Evolutionary conservation across 1,140 invertebrate genomes (phyloP).

Genomic region (Arctopsyche grandis): DNA sequence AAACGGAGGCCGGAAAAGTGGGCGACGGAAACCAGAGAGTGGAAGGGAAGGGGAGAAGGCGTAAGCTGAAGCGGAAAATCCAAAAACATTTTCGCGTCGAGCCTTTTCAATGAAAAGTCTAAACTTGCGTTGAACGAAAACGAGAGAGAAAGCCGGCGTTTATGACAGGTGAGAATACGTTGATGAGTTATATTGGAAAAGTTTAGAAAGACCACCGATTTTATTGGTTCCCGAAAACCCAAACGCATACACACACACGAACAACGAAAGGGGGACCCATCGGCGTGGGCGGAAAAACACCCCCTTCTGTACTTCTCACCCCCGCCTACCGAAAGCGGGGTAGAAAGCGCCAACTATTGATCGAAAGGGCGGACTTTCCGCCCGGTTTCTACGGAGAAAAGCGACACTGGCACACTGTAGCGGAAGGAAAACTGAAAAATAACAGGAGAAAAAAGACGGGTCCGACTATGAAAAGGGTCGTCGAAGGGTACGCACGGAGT

Average conservation of each 20-base stretch:
- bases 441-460: background rate
- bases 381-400: background rate
- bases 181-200: constrained; percentile 40
- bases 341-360: constrained; percentile 36
- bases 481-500: background rate
- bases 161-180: constrained; percentile 35
- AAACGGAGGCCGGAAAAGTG: too few species aligned
- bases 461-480: background rate
- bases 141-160: background rate
- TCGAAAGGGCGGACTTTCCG: constrained; percentile 37
- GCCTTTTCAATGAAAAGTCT: too few species aligned
- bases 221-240: constrained; percentile 15
- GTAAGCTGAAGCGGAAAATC: too few species aligned
- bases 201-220: constrained; percentile 32
- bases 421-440: constrained; percentile 1
- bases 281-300: background rate
- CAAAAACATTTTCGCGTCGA: too few species aligned
- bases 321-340: background rate
- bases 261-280: background rate
- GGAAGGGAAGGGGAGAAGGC: too few species aligned
- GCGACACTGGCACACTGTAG: background rate
- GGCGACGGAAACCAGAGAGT: too few species aligned
- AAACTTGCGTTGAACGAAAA: background rate
- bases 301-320: background rate
- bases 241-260: background rate